These are phyloP conservation scores for Ormyrus thymus DNA, from an alignment of 2,888 invertebrate genomes.

Conservation along the genomic window DNA sequence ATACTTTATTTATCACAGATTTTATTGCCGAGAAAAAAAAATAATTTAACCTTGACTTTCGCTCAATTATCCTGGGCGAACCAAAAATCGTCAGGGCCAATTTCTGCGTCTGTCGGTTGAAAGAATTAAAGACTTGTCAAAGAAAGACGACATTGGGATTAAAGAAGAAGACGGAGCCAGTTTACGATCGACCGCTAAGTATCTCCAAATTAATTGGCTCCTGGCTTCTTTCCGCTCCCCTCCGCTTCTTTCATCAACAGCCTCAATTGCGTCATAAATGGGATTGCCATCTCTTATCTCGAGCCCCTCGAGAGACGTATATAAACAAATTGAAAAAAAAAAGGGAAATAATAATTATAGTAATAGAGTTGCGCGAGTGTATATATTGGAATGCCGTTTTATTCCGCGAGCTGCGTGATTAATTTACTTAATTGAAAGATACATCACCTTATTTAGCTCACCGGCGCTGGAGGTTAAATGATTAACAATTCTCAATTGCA, in stretches of 20 bases:
- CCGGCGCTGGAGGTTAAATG: no score
- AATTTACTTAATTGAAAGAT: no score
- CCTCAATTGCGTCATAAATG: slow-evolving; percentile 50
- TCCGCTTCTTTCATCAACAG: slow-evolving; percentile 22
- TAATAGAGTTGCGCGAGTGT: no score
- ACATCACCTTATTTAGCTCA: no score
- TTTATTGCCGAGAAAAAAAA: no score
- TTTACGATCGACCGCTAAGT: slow-evolving; percentile 65
- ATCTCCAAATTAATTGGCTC: slow-evolving; percentile 68
- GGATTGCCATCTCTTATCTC: slow-evolving; percentile 15
- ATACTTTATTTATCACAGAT: no score
- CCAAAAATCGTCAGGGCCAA: no score
- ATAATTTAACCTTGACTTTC: no score
- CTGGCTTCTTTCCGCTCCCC: not conserved
- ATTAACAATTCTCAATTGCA: no score
- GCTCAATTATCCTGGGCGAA: no score
- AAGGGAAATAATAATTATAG: no score
- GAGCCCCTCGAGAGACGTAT: no score
- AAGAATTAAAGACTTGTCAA: slow-evolving; percentile 1
- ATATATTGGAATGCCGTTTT: not conserved
- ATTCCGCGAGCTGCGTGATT: not conserved
- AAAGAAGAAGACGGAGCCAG: slow-evolving; percentile 55
- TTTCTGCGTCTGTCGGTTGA: not conserved
- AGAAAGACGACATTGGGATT: slow-evolving; percentile 49
- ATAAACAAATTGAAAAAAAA: slow-evolving; percentile 23